A percentile compares a stretch with the other conserved stretches of the same genome.
Conservation (phyloP, 2,888 invertebrate species). For the Strigamia transsilvanica region DNA sequence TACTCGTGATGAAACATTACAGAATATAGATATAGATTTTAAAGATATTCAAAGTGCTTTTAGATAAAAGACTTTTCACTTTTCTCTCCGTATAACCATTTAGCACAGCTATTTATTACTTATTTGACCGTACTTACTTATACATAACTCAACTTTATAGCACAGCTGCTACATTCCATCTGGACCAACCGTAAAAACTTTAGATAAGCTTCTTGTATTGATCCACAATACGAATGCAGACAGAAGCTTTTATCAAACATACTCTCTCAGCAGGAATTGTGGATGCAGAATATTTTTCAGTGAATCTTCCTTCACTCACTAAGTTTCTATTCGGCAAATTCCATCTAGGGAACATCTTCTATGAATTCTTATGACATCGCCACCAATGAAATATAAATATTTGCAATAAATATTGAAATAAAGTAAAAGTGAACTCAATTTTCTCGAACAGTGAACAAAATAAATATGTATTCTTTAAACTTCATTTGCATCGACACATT, state of each 20-base stretch:
- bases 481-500: no score
- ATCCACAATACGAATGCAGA: conserved; percentile 40
- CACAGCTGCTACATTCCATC: conserved; percentile 45
- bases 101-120: conserved; percentile 40
- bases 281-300: conserved; percentile 18
- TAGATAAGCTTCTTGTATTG: conserved; percentile 48
- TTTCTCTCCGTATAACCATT: conserved; percentile 24
- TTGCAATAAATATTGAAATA: background rate
- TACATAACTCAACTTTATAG: conserved; percentile 47
- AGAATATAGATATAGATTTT: background rate
- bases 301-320: background rate
- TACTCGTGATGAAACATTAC: background rate
- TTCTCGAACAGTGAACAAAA: background rate
- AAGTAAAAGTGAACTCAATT: background rate
- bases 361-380: background rate
- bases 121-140: conserved; percentile 46
- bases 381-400: background rate
- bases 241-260: conserved; percentile 43
- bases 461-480: no score
- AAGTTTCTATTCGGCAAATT: background rate
- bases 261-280: conserved; percentile 19
- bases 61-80: background rate
- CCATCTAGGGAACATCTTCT: background rate
- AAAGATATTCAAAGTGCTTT: background rate
- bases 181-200: conserved; percentile 46